Percentiles rank a stretch among this genome's conserved stretches.
phyloP scores from a whole-genome alignment of 2,797 vertebrate genomes.

The Centropyge bicolor region DNA sequence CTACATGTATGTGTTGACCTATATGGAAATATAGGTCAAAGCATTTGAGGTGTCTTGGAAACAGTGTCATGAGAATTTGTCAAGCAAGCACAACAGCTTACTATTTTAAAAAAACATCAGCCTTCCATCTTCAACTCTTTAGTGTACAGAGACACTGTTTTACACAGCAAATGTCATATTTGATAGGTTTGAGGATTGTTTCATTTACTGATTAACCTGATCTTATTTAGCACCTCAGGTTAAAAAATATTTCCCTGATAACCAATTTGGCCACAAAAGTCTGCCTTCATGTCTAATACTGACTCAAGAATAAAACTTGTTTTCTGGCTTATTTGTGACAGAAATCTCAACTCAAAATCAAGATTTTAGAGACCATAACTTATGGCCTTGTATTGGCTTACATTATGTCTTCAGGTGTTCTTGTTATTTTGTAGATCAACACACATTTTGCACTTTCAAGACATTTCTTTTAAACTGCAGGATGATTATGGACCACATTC shows the following conservation, averaged over 20 bases:
- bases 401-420: conserved; percentile 2
- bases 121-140: no score
- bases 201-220: not conserved
- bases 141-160: not conserved
- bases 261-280: not conserved
- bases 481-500: conserved; percentile 17
- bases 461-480: conserved; percentile 18
- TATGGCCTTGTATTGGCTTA: not conserved
- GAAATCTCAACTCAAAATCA: not conserved
- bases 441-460: conserved; percentile 26
- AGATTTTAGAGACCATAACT: not conserved
- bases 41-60: not conserved
- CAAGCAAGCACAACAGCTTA: no score
- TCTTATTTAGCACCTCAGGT: not conserved
- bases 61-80: not conserved
- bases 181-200: not conserved
- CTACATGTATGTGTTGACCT: not conserved
- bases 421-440: conserved; percentile 26
- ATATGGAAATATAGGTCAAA: not conserved
- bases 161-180: not conserved
- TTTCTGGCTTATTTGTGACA: not conserved
- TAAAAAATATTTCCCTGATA: not conserved
- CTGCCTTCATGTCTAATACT: not conserved
- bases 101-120: no score
- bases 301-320: no score